phyloP scores from a whole-genome alignment of 2,888 invertebrate species.

The Micropterix aruncella region DNA sequence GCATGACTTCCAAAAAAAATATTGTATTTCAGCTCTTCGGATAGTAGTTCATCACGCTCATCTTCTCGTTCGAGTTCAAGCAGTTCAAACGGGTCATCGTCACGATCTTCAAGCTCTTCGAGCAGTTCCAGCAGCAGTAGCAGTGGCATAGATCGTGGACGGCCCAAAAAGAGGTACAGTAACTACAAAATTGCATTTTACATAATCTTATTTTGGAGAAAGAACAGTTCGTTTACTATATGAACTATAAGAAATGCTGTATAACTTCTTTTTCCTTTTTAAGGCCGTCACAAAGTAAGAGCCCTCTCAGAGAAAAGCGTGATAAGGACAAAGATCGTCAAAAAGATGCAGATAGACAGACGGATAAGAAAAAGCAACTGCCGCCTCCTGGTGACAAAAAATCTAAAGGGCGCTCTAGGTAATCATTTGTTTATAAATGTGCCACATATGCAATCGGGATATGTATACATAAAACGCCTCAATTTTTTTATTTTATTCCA shows the following conservation, averaged over 20 bases:
- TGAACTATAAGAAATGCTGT: too few relatives aligned
- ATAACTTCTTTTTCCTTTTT: slow-evolving; percentile 8
- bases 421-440: too few relatives aligned
- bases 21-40: slow-evolving; percentile 48
- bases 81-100: slow-evolving; percentile 47
- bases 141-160: slow-evolving; percentile 47
- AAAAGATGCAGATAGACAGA: slow-evolving; percentile 28
- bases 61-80: slow-evolving; percentile 68
- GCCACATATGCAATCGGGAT: too few relatives aligned
- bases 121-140: slow-evolving; percentile 53
- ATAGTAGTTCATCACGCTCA: slow-evolving; percentile 69
- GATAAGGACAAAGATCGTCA: slow-evolving; percentile 24
- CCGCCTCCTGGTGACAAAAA: slow-evolving; percentile 28
- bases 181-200: background rate
- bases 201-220: too few relatives aligned
- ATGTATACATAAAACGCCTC: too few relatives aligned
- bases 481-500: too few relatives aligned
- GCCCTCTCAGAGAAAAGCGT: slow-evolving; percentile 33
- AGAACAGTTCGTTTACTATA: too few relatives aligned
- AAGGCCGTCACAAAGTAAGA: slow-evolving; percentile 33
- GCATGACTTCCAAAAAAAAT: background rate
- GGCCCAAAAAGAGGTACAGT: slow-evolving; percentile 48
- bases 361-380: slow-evolving; percentile 30
- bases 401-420: slow-evolving; percentile 17
- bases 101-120: slow-evolving; percentile 34